phyloP scores from a whole-genome alignment of 2,113 vertebrate species.

The Xenopus laevis region DNA sequence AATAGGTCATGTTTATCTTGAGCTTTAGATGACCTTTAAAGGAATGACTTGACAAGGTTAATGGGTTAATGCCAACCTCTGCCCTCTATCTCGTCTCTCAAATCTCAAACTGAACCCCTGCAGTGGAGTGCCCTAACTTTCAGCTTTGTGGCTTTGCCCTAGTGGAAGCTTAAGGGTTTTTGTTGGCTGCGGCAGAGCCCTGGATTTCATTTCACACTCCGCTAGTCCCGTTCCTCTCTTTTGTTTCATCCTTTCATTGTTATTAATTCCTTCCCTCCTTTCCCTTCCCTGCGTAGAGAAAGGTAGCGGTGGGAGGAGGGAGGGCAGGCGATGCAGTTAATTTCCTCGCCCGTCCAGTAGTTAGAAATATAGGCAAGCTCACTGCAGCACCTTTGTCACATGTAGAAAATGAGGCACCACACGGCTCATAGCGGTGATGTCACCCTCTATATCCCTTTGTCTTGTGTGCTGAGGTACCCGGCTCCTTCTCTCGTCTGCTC shows the following conservation, averaged over 20 bases:
- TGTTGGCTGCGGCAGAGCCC: constrained; percentile 6
- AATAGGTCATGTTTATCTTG: too few relatives aligned
- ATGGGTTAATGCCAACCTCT: too few relatives aligned
- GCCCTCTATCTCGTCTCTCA: too few relatives aligned
- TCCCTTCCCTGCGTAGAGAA: constrained; percentile 14
- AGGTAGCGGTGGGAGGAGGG: constrained; percentile 6
- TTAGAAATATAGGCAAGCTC: constrained; percentile 23
- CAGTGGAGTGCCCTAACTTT: too few relatives aligned
- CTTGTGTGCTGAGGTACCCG: constrained; percentile 6
- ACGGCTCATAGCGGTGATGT: constrained; percentile 9
- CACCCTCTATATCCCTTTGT: constrained; percentile 24
- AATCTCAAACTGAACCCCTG: too few relatives aligned
- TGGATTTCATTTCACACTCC: constrained; percentile 39
- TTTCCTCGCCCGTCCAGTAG: constrained; percentile 28
- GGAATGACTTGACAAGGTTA: too few relatives aligned
- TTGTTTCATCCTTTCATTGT: constrained; percentile 40
- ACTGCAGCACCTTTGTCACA: constrained; percentile 40
- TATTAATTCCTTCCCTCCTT: constrained; percentile 39
- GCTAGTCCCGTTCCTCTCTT: constrained; percentile 32
- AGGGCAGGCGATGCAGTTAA: constrained; percentile 15
- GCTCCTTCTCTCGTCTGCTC: background rate
- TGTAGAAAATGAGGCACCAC: background rate
- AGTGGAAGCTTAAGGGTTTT: constrained; percentile 21
- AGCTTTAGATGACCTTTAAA: too few relatives aligned
- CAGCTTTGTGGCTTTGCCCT: too few relatives aligned